These are phyloP conservation scores for Stictocephala bisonia DNA, from an alignment of 2,888 invertebrate species.

Conservation along the genomic window DNA sequence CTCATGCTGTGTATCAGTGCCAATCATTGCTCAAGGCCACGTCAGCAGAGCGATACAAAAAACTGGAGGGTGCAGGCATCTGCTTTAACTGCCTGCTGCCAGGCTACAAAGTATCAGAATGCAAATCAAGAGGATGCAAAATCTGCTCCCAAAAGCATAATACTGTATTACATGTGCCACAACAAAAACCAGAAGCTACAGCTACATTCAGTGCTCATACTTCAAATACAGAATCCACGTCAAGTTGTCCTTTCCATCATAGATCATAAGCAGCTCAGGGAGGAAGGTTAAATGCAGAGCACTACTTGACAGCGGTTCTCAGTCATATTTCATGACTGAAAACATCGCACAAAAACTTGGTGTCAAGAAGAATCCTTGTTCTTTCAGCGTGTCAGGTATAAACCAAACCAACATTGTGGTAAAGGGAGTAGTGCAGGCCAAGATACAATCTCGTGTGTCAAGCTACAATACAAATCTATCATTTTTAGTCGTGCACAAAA, in stretches of 20 bases:
- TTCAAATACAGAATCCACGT: too few species aligned
- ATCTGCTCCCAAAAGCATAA: constrained; percentile 31
- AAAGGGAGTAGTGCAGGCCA: constrained; percentile 4
- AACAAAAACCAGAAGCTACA: too few species aligned
- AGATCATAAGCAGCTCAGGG: constrained; percentile 44
- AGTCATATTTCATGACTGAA: constrained; percentile 52
- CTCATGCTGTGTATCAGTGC: too few species aligned
- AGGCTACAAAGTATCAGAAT: constrained; percentile 17
- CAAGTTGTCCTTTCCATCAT: constrained; percentile 49
- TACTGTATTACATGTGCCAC: constrained; percentile 39
- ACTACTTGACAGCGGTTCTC: constrained; percentile 54
- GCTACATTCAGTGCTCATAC: too few species aligned
- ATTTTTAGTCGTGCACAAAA: constrained; percentile 52
- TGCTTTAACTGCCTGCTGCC: constrained; percentile 38
- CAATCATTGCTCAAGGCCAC: too few species aligned
- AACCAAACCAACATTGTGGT: constrained; percentile 15
- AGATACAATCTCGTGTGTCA: constrained; percentile 43
- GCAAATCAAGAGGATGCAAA: constrained; percentile 37
- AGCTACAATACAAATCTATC: constrained; percentile 45
- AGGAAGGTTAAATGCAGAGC: constrained; percentile 50
- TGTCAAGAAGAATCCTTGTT: constrained; percentile 23
- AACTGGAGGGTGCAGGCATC: too few species aligned
- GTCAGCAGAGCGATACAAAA: too few species aligned
- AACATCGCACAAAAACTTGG: constrained; percentile 31
- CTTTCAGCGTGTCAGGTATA: constrained; percentile 47